These are phyloP conservation scores for Serilophus lunatus DNA, from an alignment of 2,113 vertebrate genomes.

Conservation along the genomic window DNA sequence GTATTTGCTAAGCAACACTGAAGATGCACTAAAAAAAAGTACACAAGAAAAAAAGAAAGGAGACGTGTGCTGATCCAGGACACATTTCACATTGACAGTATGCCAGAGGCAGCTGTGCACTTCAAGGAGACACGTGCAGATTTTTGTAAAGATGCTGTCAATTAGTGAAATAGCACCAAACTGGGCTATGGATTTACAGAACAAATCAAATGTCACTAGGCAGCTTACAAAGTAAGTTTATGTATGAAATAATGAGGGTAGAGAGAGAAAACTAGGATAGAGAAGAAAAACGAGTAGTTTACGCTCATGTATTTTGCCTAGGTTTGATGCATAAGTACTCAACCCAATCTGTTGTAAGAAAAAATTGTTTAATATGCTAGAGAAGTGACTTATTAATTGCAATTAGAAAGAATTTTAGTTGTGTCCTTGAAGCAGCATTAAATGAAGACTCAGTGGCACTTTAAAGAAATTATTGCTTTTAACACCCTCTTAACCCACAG, in stretches of 20 bases:
- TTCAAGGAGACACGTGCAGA: not conserved
- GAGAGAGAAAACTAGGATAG: not conserved
- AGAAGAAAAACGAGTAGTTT: not conserved
- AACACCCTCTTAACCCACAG: not conserved
- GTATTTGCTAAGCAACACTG: not conserved
- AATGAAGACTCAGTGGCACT: not conserved
- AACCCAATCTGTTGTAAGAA: not conserved
- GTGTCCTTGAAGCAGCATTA: not conserved
- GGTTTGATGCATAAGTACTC: not conserved
- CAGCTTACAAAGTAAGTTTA: not conserved
- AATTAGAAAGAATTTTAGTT: not conserved
- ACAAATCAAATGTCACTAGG: not conserved
- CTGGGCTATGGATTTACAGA: not conserved
- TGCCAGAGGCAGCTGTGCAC: not conserved
- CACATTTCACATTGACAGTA: rapidly evolving
- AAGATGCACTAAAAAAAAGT: not conserved
- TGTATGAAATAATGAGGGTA: not conserved
- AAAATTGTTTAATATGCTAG: not conserved
- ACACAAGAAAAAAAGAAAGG: not conserved
- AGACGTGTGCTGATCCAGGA: not conserved
- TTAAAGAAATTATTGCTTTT: not conserved
- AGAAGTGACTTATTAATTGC: not conserved
- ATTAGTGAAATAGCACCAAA: not conserved
- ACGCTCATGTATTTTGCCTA: not conserved
- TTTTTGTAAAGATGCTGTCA: not conserved